Percentiles rank a stretch among this genome's conserved stretches.
Conservation (phyloP, 2,113 vertebrate species). For the Pteruthius melanotis region DNA sequence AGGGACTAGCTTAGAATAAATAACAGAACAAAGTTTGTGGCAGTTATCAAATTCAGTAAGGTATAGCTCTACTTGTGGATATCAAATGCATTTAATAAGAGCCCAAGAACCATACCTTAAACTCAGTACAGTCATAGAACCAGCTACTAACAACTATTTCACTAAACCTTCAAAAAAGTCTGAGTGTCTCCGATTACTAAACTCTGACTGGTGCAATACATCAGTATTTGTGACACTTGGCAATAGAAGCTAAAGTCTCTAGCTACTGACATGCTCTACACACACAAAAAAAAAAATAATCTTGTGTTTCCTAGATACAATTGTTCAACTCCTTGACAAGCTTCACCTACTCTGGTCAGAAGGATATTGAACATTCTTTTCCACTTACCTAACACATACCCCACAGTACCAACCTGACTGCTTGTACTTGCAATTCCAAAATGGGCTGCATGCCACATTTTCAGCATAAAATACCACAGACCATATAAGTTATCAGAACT, state of each 20-base stretch:
- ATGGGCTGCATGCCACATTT: neutral
- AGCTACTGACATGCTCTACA: neutral
- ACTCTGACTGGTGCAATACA: neutral
- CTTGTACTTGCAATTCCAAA: neutral
- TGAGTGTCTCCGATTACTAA: neutral
- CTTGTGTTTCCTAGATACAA: slow-evolving; percentile 14
- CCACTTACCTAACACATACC: slow-evolving; percentile 3
- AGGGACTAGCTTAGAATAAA: neutral
- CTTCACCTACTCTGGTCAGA: slow-evolving; percentile 19
- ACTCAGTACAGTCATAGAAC: neutral
- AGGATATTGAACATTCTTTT: neutral
- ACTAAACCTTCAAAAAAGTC: neutral
- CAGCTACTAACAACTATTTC: neutral
- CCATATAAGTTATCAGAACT: neutral
- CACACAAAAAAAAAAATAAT: neutral
- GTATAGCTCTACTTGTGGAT: neutral
- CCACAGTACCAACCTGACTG: neutral
- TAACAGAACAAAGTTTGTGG: neutral
- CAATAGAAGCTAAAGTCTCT: neutral
- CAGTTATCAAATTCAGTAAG: neutral
- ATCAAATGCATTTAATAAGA: neutral
- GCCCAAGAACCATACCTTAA: neutral
- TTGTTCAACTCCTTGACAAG: slow-evolving; percentile 3
- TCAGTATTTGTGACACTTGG: neutral
- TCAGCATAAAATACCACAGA: neutral